phyloP scores from a whole-genome alignment of 2,797 vertebrate genomes.

The Sebastes baramenuke region DNA sequence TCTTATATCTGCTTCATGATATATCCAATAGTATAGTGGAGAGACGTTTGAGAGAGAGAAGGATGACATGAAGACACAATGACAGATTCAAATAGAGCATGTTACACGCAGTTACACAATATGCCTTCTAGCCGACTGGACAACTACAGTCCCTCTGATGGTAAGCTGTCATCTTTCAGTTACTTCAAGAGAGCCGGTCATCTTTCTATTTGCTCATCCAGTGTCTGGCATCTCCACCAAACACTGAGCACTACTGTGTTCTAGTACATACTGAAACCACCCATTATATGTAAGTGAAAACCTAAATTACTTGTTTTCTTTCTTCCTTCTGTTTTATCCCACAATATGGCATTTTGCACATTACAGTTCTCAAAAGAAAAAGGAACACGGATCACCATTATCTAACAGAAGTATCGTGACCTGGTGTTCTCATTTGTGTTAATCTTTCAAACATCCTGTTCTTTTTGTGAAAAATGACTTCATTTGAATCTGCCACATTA shows the following conservation, averaged over 20 bases:
- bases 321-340: background rate
- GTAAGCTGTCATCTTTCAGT: slow-evolving; percentile 44
- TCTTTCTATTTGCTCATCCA: slow-evolving; percentile 47
- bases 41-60: background rate
- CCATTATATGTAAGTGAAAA: background rate
- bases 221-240: background rate
- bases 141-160: slow-evolving; percentile 28
- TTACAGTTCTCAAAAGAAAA: background rate
- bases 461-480: background rate
- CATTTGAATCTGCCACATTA: background rate
- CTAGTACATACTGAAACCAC: background rate
- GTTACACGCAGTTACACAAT: slow-evolving; percentile 46
- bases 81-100: slow-evolving; percentile 40
- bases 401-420: background rate
- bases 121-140: slow-evolving; percentile 30
- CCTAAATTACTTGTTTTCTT: background rate
- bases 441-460: background rate
- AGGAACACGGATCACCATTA: background rate
- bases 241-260: background rate
- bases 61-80: slow-evolving; percentile 10
- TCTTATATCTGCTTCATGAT: background rate
- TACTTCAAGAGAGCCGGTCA: slow-evolving; percentile 19
- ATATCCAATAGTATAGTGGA: background rate
- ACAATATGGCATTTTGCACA: background rate
- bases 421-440: background rate